Percentiles rank a stretch among this genome's conserved stretches.
These are phyloP conservation scores for Masnerella sp. DNA, from an alignment of 2,888 invertebrate genomes.

Conservation along the genomic window DNA sequence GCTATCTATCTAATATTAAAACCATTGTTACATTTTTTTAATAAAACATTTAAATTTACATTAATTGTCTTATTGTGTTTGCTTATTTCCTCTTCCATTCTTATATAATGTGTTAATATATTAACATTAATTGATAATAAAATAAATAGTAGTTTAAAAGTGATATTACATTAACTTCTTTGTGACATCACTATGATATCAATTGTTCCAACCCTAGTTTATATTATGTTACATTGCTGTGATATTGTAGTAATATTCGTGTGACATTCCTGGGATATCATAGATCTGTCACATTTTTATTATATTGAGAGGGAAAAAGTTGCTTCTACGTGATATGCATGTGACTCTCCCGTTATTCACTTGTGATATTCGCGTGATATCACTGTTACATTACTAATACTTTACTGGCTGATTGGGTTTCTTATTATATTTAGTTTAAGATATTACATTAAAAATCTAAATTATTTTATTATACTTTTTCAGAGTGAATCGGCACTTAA, in stretches of 20 bases:
- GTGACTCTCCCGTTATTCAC: background rate
- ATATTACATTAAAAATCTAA: background rate
- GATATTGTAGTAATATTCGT: background rate
- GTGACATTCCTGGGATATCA: background rate
- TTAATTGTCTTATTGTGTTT: no score
- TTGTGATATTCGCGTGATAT: background rate
- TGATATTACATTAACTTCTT: no score
- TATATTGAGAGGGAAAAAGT: background rate
- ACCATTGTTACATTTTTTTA: no score
- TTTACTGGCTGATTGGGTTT: background rate
- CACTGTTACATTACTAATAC: background rate
- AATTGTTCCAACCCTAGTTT: background rate
- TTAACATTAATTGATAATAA: no score
- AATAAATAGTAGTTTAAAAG: no score
- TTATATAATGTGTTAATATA: no score
- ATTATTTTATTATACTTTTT: no score
- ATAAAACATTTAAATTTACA: no score
- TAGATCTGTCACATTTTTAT: background rate
- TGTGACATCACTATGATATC: background rate
- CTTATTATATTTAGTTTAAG: background rate
- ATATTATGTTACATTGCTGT: background rate
- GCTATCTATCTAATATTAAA: no score
- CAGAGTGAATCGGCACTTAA: no score
- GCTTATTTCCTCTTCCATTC: no score
- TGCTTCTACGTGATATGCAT: background rate